Evolutionary conservation across 2,797 vertebrate species (phyloP).

Genomic region (Telmatherina bonti): DNA sequence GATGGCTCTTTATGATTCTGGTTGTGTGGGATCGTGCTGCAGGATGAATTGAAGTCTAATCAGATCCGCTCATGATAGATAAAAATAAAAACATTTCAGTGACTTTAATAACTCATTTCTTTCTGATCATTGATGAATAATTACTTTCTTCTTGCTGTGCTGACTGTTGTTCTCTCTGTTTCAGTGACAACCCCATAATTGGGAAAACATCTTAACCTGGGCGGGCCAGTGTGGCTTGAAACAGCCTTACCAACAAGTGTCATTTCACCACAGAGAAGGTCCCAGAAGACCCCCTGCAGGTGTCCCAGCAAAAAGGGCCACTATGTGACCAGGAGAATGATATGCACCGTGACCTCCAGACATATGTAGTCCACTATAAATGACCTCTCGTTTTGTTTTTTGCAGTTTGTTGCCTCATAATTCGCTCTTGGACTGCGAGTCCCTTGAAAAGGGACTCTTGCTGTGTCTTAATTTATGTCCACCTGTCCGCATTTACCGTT

Average conservation of each 20-base stretch:
- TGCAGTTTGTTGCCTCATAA: conserved; percentile 20
- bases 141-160: not conserved
- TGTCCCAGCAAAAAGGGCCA: conserved; percentile 26
- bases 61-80: not conserved
- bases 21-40: not conserved
- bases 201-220: conserved; percentile 88
- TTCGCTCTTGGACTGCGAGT: conserved; percentile 25
- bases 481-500: conserved; percentile 49
- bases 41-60: not conserved
- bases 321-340: conserved; percentile 37
- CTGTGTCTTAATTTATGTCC: conserved; percentile 53
- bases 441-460: conserved; percentile 37
- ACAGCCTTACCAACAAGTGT: conserved; percentile 53
- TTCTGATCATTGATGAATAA: not conserved
- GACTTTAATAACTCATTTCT: not conserved
- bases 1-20: not conserved
- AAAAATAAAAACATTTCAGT: not conserved
- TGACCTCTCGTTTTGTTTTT: conserved; percentile 17
- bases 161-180: conserved; percentile 29
- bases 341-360: conserved; percentile 48
- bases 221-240: conserved; percentile 40
- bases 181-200: conserved; percentile 95
- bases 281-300: conserved; percentile 28
- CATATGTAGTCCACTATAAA: conserved; percentile 46
- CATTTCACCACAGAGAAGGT: conserved; percentile 32